phyloP scores from a whole-genome alignment of 2,113 vertebrate species.

The Chionomys nivalis region DNA sequence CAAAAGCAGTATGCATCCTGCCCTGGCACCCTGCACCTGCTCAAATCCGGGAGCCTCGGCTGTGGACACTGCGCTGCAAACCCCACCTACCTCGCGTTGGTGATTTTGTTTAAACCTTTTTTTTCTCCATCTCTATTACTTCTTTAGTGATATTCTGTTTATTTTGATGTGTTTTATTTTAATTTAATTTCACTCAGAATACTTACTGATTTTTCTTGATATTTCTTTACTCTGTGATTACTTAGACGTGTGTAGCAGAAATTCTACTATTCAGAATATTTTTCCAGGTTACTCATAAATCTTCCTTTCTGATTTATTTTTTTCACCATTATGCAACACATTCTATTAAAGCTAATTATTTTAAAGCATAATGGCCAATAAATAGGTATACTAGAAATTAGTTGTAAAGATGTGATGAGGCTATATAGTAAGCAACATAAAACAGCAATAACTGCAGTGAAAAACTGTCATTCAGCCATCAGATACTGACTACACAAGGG shows the following conservation, averaged over 20 bases:
- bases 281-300: neutral
- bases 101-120: neutral
- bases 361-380: neutral
- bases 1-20: constrained; percentile 95
- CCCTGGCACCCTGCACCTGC: constrained; percentile 46
- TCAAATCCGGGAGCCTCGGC: neutral
- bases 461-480: neutral
- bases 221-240: neutral
- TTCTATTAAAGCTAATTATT: neutral
- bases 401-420: neutral
- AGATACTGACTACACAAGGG: neutral
- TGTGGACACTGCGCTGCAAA: neutral
- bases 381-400: neutral
- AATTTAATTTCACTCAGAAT: neutral
- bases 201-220: neutral
- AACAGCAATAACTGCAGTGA: neutral
- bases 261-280: neutral
- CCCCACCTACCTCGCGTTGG: neutral
- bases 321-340: neutral
- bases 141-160: neutral
- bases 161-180: neutral
- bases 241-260: neutral
- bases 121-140: neutral
- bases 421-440: neutral
- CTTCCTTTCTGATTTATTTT: neutral